Conservation (phyloP, 2,888 invertebrate species). For the Morinoia aosen region DNA sequence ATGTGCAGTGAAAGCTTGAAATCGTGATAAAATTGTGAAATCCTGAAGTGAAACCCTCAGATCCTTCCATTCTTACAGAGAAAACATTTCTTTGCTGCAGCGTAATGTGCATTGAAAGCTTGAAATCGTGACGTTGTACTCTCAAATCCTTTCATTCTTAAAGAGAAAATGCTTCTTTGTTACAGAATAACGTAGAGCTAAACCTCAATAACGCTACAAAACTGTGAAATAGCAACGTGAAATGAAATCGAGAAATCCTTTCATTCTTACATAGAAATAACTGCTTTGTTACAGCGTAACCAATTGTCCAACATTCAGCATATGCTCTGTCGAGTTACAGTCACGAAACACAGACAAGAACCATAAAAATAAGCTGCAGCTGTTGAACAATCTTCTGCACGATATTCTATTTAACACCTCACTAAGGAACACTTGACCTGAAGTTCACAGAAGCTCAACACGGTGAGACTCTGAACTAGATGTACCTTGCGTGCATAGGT, state of each 20-base stretch:
- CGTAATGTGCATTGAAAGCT: neutral
- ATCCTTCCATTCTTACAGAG: neutral
- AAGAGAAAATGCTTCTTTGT: neutral
- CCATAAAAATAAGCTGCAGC: neutral
- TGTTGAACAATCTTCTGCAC: neutral
- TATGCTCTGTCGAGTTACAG: neutral
- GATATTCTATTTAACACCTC: neutral
- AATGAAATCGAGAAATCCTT: neutral
- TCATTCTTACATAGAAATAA: neutral
- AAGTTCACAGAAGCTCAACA: neutral
- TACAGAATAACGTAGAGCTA: neutral
- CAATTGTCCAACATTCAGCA: neutral
- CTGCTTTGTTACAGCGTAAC: neutral
- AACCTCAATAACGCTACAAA: neutral
- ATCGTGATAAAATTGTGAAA: neutral
- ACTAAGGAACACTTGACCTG: neutral
- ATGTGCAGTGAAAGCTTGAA: neutral
- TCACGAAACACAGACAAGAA: neutral
- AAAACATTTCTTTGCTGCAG: neutral
- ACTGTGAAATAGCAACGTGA: too few species aligned
- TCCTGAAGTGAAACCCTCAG: neutral
- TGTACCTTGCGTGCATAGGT: neutral
- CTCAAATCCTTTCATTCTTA: neutral
- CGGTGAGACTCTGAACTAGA: neutral
- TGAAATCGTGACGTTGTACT: neutral